These are phyloP conservation scores for Folsomia manolachei DNA, from an alignment of 2,888 invertebrate species.

Conservation along the genomic window DNA sequence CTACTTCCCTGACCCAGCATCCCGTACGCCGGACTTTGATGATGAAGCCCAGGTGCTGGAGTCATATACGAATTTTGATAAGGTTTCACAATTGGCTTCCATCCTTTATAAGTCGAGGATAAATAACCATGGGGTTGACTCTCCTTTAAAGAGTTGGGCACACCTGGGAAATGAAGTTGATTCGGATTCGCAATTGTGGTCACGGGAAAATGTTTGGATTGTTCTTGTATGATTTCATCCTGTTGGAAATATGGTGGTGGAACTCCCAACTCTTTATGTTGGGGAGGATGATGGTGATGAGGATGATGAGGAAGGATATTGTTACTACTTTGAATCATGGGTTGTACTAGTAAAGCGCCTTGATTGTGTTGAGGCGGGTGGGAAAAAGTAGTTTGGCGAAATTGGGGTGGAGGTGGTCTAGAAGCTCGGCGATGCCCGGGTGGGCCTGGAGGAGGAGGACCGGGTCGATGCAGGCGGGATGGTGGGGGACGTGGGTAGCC, in stretches of 20 bases:
- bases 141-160: neutral
- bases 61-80: conserved; percentile 32
- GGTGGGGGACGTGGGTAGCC: conserved; percentile 1
- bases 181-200: neutral
- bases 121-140: conserved; percentile 39
- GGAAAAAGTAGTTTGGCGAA: conserved; percentile 31
- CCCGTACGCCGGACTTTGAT: neutral
- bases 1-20: neutral
- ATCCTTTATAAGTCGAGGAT: conserved; percentile 48
- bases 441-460: conserved; percentile 4
- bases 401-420: neutral
- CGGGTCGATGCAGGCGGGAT: neutral
- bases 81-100: conserved; percentile 49
- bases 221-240: conserved; percentile 15
- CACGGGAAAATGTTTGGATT: conserved; percentile 6
- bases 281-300: conserved; percentile 25
- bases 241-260: conserved; percentile 26
- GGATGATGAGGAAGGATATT: conserved; percentile 22
- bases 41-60: conserved; percentile 13
- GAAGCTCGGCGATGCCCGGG: conserved; percentile 26
- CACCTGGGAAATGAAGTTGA: neutral
- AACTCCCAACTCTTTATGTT: neutral
- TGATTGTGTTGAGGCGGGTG: conserved; percentile 13
- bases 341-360: conserved; percentile 9
- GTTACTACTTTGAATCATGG: conserved; percentile 26